These are phyloP conservation scores for Calliphora vicina DNA, from an alignment of 1,140 invertebrate species.

Conservation along the genomic window DNA sequence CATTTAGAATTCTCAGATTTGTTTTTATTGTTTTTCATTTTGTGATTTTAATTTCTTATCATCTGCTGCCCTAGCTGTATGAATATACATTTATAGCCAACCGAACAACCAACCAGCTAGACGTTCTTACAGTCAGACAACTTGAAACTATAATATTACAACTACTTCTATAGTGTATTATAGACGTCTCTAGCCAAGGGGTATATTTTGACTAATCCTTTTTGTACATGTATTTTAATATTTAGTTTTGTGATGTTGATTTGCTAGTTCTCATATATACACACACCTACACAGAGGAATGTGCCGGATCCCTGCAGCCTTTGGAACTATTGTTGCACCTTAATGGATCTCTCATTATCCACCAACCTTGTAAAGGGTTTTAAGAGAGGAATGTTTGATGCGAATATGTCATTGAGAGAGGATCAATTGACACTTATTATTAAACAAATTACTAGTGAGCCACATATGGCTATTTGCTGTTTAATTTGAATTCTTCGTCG, in stretches of 20 bases:
- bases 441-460: no score
- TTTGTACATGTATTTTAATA: neutral
- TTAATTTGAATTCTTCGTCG: no score
- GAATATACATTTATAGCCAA: no score
- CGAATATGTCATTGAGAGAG: no score
- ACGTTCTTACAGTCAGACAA: neutral
- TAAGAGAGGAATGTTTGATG: no score
- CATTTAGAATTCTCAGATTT: neutral
- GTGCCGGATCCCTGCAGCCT: neutral
- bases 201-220: neutral
- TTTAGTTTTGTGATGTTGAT: neutral
- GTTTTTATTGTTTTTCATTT: neutral
- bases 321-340: no score
- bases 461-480: no score
- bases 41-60: neutral
- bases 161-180: neutral
- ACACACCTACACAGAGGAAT: neutral
- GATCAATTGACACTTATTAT: no score
- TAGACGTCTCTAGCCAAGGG: neutral
- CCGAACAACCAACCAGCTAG: neutral
- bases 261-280: neutral
- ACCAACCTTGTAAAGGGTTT: no score
- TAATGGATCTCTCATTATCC: no score
- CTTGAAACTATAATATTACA: neutral
- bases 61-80: neutral